Evolutionary conservation across 2,797 vertebrate species (phyloP), one percentile per base, ranked within the genome.

Genomic region (Sphaeramia orbicularis): DNA sequence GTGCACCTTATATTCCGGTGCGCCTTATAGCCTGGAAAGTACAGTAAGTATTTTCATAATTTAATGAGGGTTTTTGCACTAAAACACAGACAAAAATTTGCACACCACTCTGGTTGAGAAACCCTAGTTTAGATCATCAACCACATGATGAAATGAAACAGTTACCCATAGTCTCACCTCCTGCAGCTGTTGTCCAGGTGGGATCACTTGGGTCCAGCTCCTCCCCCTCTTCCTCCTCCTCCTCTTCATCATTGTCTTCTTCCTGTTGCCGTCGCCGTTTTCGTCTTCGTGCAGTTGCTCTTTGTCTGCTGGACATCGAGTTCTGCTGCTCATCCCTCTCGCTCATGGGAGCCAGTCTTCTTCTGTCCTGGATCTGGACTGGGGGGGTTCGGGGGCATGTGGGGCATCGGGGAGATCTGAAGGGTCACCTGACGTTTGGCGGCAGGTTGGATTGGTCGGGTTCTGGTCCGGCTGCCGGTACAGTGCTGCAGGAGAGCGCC

Each of bases 401-500:
- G 18, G 18, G 19, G n/a, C 7, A 12, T 55, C 52, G 19, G 24
- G 38, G 37, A 24, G n/a, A n/a, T n/a, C n/a, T n/a, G n/a, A n/a
- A 67, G 14, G 63, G 56, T 52, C n/a, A n/a, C 52, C 37, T 41
- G 16, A 37, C 24, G 41, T 15, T 56, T 77, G 32, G 42, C 0
- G 0, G 81, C 57, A 0, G 81, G 78, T 19, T 66, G 65, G 43
- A 87, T 44, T 59, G 54, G 58, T 45, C 76, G 76, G 64, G 55
- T 47, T 32, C 43, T 13, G 30, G 78, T 83, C 9, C 79, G 48
- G 37, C 24, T 81, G 27, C 68, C 19, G 36, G 65, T 76, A 63
- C 85, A 87, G 74, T 90, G 80, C 72, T 85, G 83, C 65, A 88
- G 73, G 47, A 90, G 64, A 32, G 84, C 81, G 1, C 84, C 85